Percentiles rank a stretch among this genome's conserved stretches.
Conservation (phyloP, 2,113 vertebrate genomes). For the Clinocottus analis region DNA sequence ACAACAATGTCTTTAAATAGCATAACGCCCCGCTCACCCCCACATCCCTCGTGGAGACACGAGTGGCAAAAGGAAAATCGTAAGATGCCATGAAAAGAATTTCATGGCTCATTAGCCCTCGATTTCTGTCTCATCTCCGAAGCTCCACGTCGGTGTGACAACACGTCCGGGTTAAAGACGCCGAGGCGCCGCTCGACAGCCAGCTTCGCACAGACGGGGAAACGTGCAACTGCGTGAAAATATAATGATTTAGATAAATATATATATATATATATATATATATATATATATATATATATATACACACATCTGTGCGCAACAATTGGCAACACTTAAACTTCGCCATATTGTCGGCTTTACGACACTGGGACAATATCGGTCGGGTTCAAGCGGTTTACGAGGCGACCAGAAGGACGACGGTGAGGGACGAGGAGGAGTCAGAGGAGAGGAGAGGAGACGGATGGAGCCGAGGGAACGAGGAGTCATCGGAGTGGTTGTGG, state of each 20-base stretch:
- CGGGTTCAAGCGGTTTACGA: slow-evolving; percentile 46
- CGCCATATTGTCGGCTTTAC: slow-evolving; percentile 51
- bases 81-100: slow-evolving; percentile 35
- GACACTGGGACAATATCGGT: slow-evolving; percentile 49
- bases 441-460: slow-evolving; percentile 33
- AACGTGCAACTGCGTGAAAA: background rate
- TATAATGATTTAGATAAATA: background rate
- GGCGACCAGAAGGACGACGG: slow-evolving; percentile 39
- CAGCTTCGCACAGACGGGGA: too few relatives aligned
- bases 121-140: slow-evolving; percentile 33
- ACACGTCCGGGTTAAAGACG: background rate
- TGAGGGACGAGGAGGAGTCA: background rate
- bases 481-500: background rate
- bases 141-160: slow-evolving; percentile 15
- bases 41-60: background rate
- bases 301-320: slow-evolving; percentile 14
- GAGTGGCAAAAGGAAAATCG: slow-evolving; percentile 27
- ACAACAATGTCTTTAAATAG: slow-evolving; percentile 19
- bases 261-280: too few relatives aligned
- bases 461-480: slow-evolving; percentile 34
- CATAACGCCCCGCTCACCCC: background rate
- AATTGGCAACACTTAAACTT: slow-evolving; percentile 43
- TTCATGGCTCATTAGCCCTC: slow-evolving; percentile 56
- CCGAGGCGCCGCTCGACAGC: background rate
- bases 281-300: too few relatives aligned